Base-by-base conservation (phyloP, 2,888 invertebrate genomes). In the Beris chalybata region DNA sequence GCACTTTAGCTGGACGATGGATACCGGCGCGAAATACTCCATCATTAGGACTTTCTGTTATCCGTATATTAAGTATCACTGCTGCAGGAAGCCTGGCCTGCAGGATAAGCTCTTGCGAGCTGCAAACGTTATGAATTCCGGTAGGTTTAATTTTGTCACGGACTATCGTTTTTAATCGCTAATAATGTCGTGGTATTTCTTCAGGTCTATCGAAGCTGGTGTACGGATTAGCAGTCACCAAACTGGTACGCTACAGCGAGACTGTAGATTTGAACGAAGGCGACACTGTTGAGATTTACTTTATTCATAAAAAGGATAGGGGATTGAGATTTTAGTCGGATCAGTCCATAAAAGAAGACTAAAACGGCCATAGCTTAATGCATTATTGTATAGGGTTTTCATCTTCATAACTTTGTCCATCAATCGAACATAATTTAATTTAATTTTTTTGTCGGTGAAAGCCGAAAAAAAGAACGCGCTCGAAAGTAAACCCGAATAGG, bases 41-140 rank as follows among this genome's bases (percentile, higher is more conserved):
- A 89, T 98, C 74, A 82, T 81, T 3, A 75, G 81, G 52, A 95
- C 96, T 6, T 97, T 95, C 15, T 97, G 97, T 77, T 97, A 87
- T 80, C 98, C 98, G 0, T 98, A 91, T 79, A 91, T 98, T 72
- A 98, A 98, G 80, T 98, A 97, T 76, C 98, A 98, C 79, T 98
- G 97, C 77, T 92, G 92, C 5, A 90, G 87, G 77, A 85, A 91
- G 69, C 82, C 84, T 65, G 78, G 78, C 9, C 65, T 84, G 31
- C 94, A 95, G 73, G 91, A 98, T 80, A 85, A 80, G 70, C 90
- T 97, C 74, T 96, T 93, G 85, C 87, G 91, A 72, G 80, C 86
- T 68, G 89, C 98, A 67, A 98, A 98, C 85, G 82, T 93, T 57
- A 80, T 91, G 56, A 98, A 98, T 85, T 85, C 97, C 76, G 97